Base-by-base conservation (phyloP, 2,888 invertebrate species). In the Melieria picta region DNA sequence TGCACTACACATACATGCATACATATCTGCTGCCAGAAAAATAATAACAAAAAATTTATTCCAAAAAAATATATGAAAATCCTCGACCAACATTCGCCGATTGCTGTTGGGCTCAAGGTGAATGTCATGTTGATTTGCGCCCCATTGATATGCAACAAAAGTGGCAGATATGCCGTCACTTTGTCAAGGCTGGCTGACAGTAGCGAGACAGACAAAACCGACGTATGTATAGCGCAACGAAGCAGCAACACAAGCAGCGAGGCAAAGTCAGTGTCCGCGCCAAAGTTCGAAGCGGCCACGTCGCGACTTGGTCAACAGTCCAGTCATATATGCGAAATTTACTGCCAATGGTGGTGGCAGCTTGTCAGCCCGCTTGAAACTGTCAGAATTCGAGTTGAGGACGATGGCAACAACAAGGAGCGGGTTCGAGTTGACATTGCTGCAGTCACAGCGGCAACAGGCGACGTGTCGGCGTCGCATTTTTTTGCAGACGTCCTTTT, bases 131-230 rank as follows among this genome's bases (percentile, higher is more conserved):
- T 69, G 62, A 68, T 67, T 72, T 72, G 67, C 65, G 48, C 64
- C 65, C 62, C 68, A 74, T 74, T 74, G 70, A 65, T 72, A 72
- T 74, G 74, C 72, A 74, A 69, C 63, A 66, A 50, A 69, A 60
- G 61, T 65, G 71, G 50, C 61, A 70, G 67, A 47, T 47, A 63
- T 30, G 63, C 62, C 46, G 62, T 61, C 62, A 56, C 69, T 56
- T 56, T 56, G 63, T 62, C 65, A 62, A 30, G 30, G 30, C 30
- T 30, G 30, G 30, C 30, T 30, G 30, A 30, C 30, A 30, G 30
- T 30, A 30, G 30, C 30, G 30, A 30, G 30, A 30, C 30, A 30
- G 45, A 6, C 56, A 45, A 62, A 45, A 30, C 43, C 52, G 61
- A 11, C 13, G 61, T 10, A 30, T 7, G 47, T 9, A 6, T 7